Percentiles rank a stretch among this genome's conserved stretches.
Conservation (phyloP, 1,140 invertebrate genomes). For the Lithobius niger region DNA sequence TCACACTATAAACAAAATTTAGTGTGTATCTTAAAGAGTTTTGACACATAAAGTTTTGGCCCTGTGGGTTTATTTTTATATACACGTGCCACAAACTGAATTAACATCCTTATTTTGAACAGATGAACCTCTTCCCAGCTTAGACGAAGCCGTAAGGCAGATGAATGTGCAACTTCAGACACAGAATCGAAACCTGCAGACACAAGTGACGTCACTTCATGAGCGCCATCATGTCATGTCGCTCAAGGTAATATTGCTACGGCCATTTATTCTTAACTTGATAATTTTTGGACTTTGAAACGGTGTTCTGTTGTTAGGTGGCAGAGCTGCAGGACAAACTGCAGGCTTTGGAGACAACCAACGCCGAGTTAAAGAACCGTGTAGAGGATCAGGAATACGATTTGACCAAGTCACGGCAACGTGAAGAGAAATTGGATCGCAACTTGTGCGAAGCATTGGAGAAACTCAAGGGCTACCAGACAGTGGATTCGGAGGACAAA, state of each 20-base stretch:
- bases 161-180: conserved; percentile 72
- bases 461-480: conserved; percentile 71
- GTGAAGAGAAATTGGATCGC: conserved; percentile 82
- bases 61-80: no score
- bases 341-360: conserved; percentile 81
- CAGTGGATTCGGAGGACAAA: conserved; percentile 33
- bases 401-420: conserved; percentile 66
- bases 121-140: conserved; percentile 35
- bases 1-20: no score
- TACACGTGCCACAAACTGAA: no score
- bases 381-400: conserved; percentile 93
- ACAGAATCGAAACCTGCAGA: conserved; percentile 81
- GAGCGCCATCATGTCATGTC: conserved; percentile 87
- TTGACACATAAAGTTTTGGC: no score
- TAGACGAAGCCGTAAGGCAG: conserved; percentile 68
- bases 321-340: conserved; percentile 82
- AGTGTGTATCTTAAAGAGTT: no score
- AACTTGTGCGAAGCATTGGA: conserved; percentile 77
- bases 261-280: background rate
- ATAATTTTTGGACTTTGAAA: no score
- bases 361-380: conserved; percentile 86
- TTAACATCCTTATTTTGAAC: background rate
- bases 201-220: conserved; percentile 82
- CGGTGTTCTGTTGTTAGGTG: conserved; percentile 46
- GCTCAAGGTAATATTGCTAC: conserved; percentile 45